Conservation (phyloP, 2,888 invertebrate species). For the Asteroscopus sphinx region DNA sequence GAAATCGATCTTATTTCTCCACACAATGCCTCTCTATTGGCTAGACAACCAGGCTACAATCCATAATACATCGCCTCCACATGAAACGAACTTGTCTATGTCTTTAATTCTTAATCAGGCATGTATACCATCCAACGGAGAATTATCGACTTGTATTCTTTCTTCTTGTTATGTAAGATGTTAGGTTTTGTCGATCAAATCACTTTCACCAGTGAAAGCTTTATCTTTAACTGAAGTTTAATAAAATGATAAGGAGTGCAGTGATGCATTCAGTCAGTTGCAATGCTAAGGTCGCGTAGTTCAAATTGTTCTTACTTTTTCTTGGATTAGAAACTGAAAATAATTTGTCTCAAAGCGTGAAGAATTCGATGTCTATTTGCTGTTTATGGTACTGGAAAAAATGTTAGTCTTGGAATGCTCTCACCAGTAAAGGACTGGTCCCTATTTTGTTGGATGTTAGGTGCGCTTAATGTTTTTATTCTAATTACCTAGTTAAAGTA, state of each 20-base stretch:
- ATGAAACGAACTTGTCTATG: conserved; percentile 1
- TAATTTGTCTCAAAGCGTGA: conserved; percentile 8
- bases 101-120: conserved; percentile 34
- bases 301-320: conserved; percentile 35
- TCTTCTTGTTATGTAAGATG: conserved; percentile 16
- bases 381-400: conserved; percentile 4
- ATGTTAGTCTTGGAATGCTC: too few relatives aligned
- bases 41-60: conserved; percentile 29
- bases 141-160: conserved; percentile 1
- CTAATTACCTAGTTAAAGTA: too few relatives aligned
- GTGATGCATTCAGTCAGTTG: conserved; percentile 23
- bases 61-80: conserved; percentile 12
- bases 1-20: conserved; percentile 54
- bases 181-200: conserved; percentile 23
- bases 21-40: conserved; percentile 21
- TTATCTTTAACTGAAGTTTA: conserved; percentile 20
- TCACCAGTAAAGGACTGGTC: too few relatives aligned
- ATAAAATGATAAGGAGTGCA: conserved; percentile 28
- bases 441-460: too few relatives aligned
- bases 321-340: conserved; percentile 33
- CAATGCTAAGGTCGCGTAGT: conserved; percentile 35
- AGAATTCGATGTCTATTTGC: conserved; percentile 4
- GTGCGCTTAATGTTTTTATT: too few relatives aligned
- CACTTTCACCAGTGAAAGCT: conserved; percentile 46
- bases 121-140: conserved; percentile 1